phyloP scores from a whole-genome alignment of 2,113 vertebrate genomes.

The Pantherophis guttatus region DNA sequence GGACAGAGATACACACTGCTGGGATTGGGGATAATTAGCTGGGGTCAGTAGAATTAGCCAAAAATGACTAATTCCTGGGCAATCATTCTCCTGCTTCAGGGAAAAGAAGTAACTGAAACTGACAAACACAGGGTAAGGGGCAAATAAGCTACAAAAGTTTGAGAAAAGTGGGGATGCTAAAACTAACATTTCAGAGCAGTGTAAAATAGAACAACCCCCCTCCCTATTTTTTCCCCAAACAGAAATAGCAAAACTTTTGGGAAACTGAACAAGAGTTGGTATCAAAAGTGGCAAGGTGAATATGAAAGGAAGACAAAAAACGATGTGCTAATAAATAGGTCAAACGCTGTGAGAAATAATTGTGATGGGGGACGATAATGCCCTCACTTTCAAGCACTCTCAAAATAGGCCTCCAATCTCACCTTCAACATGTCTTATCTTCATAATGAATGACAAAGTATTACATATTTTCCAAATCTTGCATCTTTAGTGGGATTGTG shows the following conservation, averaged over 20 bases:
- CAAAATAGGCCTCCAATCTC: neutral
- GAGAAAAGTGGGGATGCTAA: neutral
- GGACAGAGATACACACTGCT: neutral
- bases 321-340: neutral
- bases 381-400: neutral
- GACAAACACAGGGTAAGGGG: neutral
- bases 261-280: neutral
- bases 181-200: neutral
- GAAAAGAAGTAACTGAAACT: neutral
- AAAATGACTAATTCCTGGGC: neutral
- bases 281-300: neutral
- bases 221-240: neutral
- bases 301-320: neutral
- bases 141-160: neutral
- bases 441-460: neutral
- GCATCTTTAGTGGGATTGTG: neutral
- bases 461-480: neutral
- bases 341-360: neutral
- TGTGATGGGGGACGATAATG: neutral
- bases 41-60: neutral
- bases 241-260: neutral
- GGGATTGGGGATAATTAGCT: neutral
- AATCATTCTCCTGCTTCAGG: neutral
- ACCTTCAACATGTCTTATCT: neutral
- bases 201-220: neutral